A percentile compares a stretch with the other conserved stretches of the same genome.
phyloP scores from a whole-genome alignment of 2,113 vertebrate genomes.

The Melanocharis versteri region DNA sequence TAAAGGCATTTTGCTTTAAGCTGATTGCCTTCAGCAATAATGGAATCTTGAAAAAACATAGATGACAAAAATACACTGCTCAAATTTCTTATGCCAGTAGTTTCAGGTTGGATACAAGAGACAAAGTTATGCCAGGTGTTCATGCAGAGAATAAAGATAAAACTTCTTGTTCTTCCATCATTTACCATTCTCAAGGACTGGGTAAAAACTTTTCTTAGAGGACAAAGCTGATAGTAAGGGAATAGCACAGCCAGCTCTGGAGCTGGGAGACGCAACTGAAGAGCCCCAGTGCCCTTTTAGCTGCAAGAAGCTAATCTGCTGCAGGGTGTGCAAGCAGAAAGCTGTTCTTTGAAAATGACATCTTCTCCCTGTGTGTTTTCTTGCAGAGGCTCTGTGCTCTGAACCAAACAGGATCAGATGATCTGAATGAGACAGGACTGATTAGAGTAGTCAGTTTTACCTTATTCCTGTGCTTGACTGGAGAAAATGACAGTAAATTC shows the following conservation, averaged over 20 bases:
- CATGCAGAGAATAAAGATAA: background rate
- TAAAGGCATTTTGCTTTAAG: background rate
- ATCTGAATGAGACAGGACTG: background rate
- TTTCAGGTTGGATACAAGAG: background rate
- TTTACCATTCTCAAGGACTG: background rate
- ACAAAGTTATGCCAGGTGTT: background rate
- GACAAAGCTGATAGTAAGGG: background rate
- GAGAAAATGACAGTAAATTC: background rate
- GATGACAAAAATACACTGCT: background rate
- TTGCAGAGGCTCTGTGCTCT: background rate
- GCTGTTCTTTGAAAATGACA: background rate
- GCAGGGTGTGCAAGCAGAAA: background rate
- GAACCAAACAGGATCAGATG: background rate
- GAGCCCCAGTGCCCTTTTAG: background rate
- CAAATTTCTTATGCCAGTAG: background rate
- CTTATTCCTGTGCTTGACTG: background rate
- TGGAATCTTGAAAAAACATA: background rate
- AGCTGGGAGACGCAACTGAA: background rate
- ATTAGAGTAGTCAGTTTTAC: background rate
- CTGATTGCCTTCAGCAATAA: background rate
- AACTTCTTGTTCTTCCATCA: background rate
- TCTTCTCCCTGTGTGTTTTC: background rate
- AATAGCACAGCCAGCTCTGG: background rate
- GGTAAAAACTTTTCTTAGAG: background rate
- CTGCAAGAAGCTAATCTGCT: background rate